A percentile compares a stretch with the other conserved stretches of the same genome.
phyloP scores from a whole-genome alignment of 23 tunicate species.

The Trididemnum nubilum region DNA sequence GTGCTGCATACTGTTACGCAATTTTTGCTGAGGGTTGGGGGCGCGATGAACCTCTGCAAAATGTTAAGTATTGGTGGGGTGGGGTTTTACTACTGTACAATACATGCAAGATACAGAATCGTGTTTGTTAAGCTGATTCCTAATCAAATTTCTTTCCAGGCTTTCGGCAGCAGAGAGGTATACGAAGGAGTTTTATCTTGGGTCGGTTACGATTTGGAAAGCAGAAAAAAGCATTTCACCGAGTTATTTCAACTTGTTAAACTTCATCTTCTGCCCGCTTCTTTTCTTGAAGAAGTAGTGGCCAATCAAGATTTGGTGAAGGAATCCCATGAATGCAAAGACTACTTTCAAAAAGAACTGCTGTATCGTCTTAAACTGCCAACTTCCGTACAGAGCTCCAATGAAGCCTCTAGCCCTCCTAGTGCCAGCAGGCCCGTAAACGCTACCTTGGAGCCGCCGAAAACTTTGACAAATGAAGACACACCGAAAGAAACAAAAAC shows the following conservation, averaged over 20 bases:
- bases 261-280: slow-evolving; percentile 16
- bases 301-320: slow-evolving; percentile 2
- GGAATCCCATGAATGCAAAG: slow-evolving; percentile 24
- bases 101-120: no score
- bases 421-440: not conserved
- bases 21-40: no score
- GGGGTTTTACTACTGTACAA: no score
- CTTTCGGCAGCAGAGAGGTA: slow-evolving; percentile 28
- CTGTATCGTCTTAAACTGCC: slow-evolving; percentile 20
- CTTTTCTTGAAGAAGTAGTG: slow-evolving; percentile 25
- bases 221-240: not conserved
- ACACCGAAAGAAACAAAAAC: not conserved
- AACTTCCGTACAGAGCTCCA: not conserved
- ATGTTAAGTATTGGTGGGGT: no score
- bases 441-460: not conserved
- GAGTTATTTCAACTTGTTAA: slow-evolving; percentile 29
- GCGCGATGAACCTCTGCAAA: no score
- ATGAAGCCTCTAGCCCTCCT: not conserved
- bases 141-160: no score
- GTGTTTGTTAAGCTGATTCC: no score
- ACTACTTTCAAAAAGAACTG: slow-evolving; percentile 34
- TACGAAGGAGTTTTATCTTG: slow-evolving; percentile 27
- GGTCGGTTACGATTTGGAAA: slow-evolving; percentile 23
- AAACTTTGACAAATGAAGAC: not conserved
- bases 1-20: no score